Evolutionary conservation across 2,888 invertebrate genomes (phyloP), one percentile per base, ranked within the genome.

Genomic region (Scaptomyza flava): DNA sequence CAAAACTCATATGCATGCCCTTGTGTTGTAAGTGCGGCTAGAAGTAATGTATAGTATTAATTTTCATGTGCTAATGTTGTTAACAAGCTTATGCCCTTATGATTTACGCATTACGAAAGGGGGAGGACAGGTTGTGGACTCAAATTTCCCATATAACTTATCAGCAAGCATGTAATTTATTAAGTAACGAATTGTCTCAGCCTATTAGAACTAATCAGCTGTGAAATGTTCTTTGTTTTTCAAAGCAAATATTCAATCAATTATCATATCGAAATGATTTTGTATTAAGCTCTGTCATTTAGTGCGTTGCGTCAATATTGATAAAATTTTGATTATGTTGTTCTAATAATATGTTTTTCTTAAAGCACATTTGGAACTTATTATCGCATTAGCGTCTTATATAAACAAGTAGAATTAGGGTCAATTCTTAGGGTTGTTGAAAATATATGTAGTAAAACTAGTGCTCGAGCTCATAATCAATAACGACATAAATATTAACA

Each of bases 401-500:
- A 1, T 7, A 36, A 36, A 14, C 36, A n/a, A 36, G 1, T 7
- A 27, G 2, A 9, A 27, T 6, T 8, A 23, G 9, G 42, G 30
- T 31, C 30, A n/a, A 41, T 17, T 38, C 17, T 8, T 8, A 2
- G 20, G 7, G 38, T 30, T 34, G 6, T 43, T 43, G 6, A 43
- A 43, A 43, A 11, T 31, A 8, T 7, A 6, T 31, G 12, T 7
- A 6, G 17, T 17, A 17, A 1, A 45, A 34, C 33, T 51, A 30
- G 31, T 43, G 31, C 42, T 47, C 42, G 65, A 74, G 78, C 70
- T 84, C 71, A 77, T 80, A 83, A 80, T 80, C 84, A 77, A 80
- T 68, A 53, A 62, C 51, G 75, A 57, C 75, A 87, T 78, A 81
- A 84, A 87, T 81, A 84, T 78, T 69, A 84, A 72, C 81, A 75